phyloP scores from a whole-genome alignment of 2,113 vertebrate genomes.

The Hiodon tergisus region DNA sequence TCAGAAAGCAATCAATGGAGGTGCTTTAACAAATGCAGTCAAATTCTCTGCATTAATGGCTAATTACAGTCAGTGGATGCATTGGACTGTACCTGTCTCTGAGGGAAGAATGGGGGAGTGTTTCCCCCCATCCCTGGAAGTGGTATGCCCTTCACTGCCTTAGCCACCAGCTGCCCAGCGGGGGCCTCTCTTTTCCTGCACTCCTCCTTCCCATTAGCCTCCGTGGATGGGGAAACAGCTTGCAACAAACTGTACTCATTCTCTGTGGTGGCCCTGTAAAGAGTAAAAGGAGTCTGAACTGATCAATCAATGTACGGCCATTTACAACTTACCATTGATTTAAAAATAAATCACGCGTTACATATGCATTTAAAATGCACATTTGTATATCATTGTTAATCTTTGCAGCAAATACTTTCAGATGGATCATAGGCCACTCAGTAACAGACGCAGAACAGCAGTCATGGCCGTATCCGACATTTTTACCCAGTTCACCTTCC shows the following conservation, averaged over 20 bases:
- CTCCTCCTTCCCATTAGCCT: constrained; percentile 42
- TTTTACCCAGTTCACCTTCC: not conserved
- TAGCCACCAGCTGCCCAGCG: constrained; percentile 35
- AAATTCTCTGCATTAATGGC: constrained; percentile 3
- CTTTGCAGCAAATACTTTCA: too few species aligned
- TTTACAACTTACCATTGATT: too few species aligned
- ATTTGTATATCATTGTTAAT: too few species aligned
- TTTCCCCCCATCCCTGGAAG: constrained; percentile 52
- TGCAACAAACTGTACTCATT: constrained; percentile 60
- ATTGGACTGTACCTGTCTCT: constrained; percentile 48
- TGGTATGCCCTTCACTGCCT: constrained; percentile 44
- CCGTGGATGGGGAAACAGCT: constrained; percentile 42
- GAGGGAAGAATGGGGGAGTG: constrained; percentile 51
- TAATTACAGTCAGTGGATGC: not conserved
- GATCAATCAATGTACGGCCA: not conserved
- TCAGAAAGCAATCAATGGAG: not conserved
- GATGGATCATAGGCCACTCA: too few species aligned
- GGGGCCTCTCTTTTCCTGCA: constrained; percentile 42
- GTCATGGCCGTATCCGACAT: not conserved
- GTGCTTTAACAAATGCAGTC: constrained; percentile 3
- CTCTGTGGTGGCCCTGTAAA: constrained; percentile 51
- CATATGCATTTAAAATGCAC: too few species aligned
- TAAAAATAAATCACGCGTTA: too few species aligned
- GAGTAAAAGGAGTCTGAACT: not conserved
- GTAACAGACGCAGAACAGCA: too few species aligned